A percentile compares a stretch with the other conserved stretches of the same genome.
Conservation (phyloP, 2,888 invertebrate species). For the Clunio marinus region DNA sequence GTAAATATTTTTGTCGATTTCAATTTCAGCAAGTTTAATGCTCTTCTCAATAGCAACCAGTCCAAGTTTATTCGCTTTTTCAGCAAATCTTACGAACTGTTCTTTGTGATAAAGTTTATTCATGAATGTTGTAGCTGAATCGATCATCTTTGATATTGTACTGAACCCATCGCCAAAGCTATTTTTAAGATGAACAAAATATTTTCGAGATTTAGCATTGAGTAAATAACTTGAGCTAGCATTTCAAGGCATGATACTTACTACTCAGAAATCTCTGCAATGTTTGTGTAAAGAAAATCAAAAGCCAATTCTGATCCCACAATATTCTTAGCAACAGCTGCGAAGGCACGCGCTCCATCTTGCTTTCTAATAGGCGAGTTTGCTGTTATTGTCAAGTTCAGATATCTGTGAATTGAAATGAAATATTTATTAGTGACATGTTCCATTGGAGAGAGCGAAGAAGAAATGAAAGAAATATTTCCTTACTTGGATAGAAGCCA, state of each 20-base stretch:
- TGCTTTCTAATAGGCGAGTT: slow-evolving; percentile 58
- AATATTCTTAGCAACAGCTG: slow-evolving; percentile 57
- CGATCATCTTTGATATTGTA: slow-evolving; percentile 55
- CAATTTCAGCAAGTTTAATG: slow-evolving; percentile 49
- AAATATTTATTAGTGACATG: no score
- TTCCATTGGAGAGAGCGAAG: no score
- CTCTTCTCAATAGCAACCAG: slow-evolving; percentile 47
- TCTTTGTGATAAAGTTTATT: slow-evolving; percentile 53
- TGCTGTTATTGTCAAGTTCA: slow-evolving; percentile 53
- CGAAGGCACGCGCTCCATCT: slow-evolving; percentile 58
- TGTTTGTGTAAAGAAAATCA: slow-evolving; percentile 53
- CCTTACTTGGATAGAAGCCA: slow-evolving; percentile 57
- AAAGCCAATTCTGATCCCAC: slow-evolving; percentile 60
- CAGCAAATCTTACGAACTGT: slow-evolving; percentile 47
- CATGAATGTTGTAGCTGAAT: slow-evolving; percentile 54
- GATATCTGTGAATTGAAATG: slow-evolving; percentile 49
- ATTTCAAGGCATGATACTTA: slow-evolving; percentile 46
- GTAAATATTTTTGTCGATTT: slow-evolving; percentile 51
- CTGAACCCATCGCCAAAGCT: slow-evolving; percentile 58
- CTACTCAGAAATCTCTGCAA: slow-evolving; percentile 51
- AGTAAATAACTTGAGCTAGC: no score
- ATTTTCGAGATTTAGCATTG: background rate
- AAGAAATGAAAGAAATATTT: slow-evolving; percentile 30
- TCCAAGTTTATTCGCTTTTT: slow-evolving; percentile 46
- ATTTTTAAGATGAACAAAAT: slow-evolving; percentile 7